These are phyloP conservation scores for Drosophila sp. DNA, from an alignment of 1,140 invertebrate genomes.

Conservation along the genomic window DNA sequence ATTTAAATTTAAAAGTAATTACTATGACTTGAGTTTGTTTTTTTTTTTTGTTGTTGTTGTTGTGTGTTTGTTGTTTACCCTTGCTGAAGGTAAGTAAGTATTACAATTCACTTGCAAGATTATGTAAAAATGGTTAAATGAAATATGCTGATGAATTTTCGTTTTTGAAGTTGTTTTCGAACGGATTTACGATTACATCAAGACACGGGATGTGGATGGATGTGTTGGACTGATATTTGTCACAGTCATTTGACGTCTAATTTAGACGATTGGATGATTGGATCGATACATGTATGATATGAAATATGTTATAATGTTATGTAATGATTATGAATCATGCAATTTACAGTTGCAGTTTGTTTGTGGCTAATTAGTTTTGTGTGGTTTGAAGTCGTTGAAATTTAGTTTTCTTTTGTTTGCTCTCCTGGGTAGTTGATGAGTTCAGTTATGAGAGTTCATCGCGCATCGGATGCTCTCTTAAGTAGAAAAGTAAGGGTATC, in stretches of 20 bases:
- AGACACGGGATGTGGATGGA: not conserved
- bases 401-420: conserved; percentile 38
- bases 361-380: not conserved
- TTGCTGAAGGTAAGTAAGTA: conserved; percentile 44
- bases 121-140: not conserved
- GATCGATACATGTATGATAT: conserved; percentile 38
- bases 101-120: conserved; percentile 23
- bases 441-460: conserved; percentile 30
- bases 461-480: conserved; percentile 13
- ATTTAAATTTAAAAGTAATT: conserved; percentile 74
- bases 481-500: conserved; percentile 32
- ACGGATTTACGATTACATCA: conserved; percentile 43
- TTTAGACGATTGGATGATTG: conserved; percentile 74
- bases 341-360: conserved; percentile 37
- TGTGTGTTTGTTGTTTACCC: conserved; percentile 27
- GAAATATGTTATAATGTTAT: conserved; percentile 1
- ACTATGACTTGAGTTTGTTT: conserved; percentile 75
- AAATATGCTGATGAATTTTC: conserved; percentile 21
- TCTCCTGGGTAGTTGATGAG: conserved; percentile 44
- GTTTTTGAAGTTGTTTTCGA: conserved; percentile 23
- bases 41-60: conserved; percentile 37
- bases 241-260: conserved; percentile 66
- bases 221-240: conserved; percentile 2
- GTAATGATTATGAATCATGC: conserved; percentile 24
- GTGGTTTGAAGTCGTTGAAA: conserved; percentile 2